phyloP scores from a whole-genome alignment of 2,888 invertebrate species.

The Parnassius orleans region DNA sequence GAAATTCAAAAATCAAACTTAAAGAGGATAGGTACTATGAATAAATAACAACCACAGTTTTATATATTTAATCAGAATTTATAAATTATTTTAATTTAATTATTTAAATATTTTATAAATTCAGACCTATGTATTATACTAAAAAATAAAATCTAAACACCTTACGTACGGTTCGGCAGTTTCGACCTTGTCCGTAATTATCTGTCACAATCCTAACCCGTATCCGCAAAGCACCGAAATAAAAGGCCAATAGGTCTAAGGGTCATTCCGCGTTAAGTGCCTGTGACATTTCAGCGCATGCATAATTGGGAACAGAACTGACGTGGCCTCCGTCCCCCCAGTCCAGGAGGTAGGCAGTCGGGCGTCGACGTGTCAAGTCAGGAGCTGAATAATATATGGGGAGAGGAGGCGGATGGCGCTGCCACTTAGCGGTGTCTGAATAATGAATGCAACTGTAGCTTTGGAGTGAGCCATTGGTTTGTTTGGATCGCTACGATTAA shows the following conservation, averaged over 20 bases:
- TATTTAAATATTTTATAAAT: too few relatives aligned
- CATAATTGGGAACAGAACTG: constrained; percentile 76
- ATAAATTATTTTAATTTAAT: too few relatives aligned
- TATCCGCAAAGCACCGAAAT: constrained; percentile 57
- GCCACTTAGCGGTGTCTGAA: constrained; percentile 73
- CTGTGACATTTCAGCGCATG: constrained; percentile 71
- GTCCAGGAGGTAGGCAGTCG: constrained; percentile 42
- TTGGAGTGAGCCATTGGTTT: constrained; percentile 47
- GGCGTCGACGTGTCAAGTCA: constrained; percentile 78
- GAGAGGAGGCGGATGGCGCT: constrained; percentile 69
- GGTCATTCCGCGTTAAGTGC: constrained; percentile 71
- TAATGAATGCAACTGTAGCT: constrained; percentile 63
- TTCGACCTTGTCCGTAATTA: constrained; percentile 39
- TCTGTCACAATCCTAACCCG: constrained; percentile 53
- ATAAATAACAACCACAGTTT: too few relatives aligned
- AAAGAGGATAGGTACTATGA: too few relatives aligned
- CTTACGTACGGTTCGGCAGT: neutral
- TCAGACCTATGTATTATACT: too few relatives aligned
- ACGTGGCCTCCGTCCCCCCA: constrained; percentile 46
- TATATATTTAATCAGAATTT: too few relatives aligned
- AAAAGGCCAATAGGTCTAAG: constrained; percentile 78
- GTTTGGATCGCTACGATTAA: constrained; percentile 10
- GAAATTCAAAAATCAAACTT: too few relatives aligned
- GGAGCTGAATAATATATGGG: constrained; percentile 72
- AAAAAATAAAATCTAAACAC: neutral